These are phyloP conservation scores for Rhyzopertha dominica DNA, from an alignment of 1,140 invertebrate genomes.

Conservation along the genomic window DNA sequence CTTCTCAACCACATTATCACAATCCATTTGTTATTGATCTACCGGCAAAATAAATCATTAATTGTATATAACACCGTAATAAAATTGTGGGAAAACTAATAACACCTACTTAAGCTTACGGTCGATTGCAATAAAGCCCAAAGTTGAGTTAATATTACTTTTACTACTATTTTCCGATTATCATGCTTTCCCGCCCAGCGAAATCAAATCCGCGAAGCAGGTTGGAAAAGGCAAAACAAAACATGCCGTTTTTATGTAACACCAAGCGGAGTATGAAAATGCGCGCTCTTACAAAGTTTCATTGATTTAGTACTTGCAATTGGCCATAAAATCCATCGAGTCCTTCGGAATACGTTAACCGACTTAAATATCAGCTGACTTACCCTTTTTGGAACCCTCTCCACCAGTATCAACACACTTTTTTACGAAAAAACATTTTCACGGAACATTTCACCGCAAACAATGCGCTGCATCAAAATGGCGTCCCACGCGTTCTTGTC, in stretches of 20 bases:
- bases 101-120: neutral
- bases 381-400: constrained; percentile 8
- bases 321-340: constrained; percentile 3
- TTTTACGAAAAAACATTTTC: constrained; percentile 15
- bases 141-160: no score
- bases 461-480: constrained; percentile 40
- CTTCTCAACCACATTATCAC: constrained; percentile 41
- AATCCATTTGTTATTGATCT: constrained; percentile 17
- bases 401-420: constrained; percentile 1
- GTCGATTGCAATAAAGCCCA: constrained; percentile 8
- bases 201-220: no score
- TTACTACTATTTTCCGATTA: no score
- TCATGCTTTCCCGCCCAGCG: no score
- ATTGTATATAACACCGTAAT: no score
- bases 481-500: constrained; percentile 38
- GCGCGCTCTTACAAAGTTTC: neutral
- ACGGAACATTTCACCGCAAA: constrained; percentile 16
- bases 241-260: no score
- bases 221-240: no score
- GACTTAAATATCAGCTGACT: constrained; percentile 10
- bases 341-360: constrained; percentile 2
- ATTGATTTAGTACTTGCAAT: neutral
- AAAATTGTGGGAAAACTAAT: neutral
- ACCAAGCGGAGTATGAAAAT: no score
- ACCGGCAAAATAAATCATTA: neutral